Conservation (phyloP, 2,113 vertebrate species). For the Sarotherodon lohbergeri region DNA sequence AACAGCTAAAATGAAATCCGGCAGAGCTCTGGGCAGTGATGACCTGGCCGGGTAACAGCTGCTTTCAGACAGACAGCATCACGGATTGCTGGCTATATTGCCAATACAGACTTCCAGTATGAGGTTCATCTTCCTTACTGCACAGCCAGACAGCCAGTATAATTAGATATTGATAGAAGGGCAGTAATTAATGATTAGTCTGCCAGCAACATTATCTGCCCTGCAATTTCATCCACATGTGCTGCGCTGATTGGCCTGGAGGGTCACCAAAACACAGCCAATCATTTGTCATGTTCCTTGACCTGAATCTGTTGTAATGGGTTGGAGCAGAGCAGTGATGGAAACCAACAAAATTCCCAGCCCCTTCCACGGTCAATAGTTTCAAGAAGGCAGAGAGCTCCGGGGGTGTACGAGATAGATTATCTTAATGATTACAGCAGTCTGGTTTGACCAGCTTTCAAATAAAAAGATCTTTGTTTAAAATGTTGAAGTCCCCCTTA, state of each 20-base stretch:
- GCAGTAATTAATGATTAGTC: conserved; percentile 69
- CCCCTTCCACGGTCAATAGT: background rate
- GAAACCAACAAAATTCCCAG: background rate
- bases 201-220: conserved; percentile 53
- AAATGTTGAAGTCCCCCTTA: background rate
- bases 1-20: conserved; percentile 32
- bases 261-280: conserved; percentile 34
- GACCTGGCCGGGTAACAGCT: conserved; percentile 25
- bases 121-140: conserved; percentile 48
- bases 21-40: background rate
- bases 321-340: conserved; percentile 19
- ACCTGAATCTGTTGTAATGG: conserved; percentile 59
- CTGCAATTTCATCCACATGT: conserved; percentile 38
- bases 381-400: background rate
- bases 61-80: background rate
- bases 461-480: background rate
- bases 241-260: conserved; percentile 36
- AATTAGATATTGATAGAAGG: conserved; percentile 76
- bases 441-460: background rate
- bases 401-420: background rate
- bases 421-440: background rate
- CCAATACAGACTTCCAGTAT: conserved; percentile 42
- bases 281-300: conserved; percentile 57
- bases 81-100: conserved; percentile 22
- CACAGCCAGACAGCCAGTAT: conserved; percentile 60